Evolutionary conservation across 2,113 vertebrate species (phyloP).

Genomic region (Crypturellus undulatus): DNA sequence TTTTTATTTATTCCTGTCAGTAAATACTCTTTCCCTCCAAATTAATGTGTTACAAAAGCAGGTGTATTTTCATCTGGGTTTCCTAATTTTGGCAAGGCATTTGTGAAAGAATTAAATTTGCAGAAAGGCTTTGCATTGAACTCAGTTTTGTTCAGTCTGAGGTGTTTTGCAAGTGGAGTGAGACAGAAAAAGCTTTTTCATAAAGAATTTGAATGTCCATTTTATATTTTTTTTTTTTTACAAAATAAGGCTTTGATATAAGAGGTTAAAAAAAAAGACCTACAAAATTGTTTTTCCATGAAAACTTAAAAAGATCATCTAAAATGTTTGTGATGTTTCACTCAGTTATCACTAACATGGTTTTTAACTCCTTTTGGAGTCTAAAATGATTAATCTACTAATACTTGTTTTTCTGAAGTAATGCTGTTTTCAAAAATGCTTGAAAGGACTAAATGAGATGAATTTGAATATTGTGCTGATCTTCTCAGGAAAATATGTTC

Average conservation of each 20-base stretch:
- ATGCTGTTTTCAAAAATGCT: not conserved
- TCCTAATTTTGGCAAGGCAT: not conserved
- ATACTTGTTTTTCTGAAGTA: not conserved
- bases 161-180: not conserved
- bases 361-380: not conserved
- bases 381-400: not conserved
- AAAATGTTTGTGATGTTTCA: not conserved
- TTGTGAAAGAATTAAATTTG: not conserved
- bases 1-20: not conserved
- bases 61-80: not conserved
- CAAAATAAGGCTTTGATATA: not conserved
- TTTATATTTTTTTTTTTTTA: too few species aligned
- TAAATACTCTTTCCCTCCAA: not conserved
- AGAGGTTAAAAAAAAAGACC: too few species aligned
- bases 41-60: fast-evolving
- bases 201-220: not conserved
- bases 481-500: not conserved
- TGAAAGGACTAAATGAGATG: not conserved
- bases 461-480: not conserved
- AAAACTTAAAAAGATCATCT: not conserved
- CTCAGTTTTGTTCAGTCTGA: not conserved
- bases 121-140: not conserved
- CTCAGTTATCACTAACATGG: not conserved
- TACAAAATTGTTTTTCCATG: not conserved
- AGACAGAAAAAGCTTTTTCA: not conserved